Evolutionary conservation across 1,140 invertebrate genomes (phyloP), one percentile per base, ranked within the genome.

Genomic region (Aradophagus sp.): DNA sequence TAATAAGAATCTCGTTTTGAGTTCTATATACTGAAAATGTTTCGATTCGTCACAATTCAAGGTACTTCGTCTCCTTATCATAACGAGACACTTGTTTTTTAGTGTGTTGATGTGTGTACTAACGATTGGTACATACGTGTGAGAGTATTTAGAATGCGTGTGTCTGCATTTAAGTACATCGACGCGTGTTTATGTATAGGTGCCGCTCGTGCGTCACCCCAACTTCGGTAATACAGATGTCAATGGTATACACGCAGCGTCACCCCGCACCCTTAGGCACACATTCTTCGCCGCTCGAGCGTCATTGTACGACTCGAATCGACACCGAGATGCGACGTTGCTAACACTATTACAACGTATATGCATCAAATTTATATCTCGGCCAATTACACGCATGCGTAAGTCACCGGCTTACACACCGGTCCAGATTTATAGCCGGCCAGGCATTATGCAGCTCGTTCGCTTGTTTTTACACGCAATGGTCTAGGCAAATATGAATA

Each of bases 171-270:
- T 8, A 23, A 23, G 8, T 23, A 23, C 4, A 23, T 23, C 8
- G 4, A 23, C 20, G 20, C 20, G 20, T 23, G 20, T 23, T 4
- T 8, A 8, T 23, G 20, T 23, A 8, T 36, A 36, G 13, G 1
- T 16, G 8, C 10, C 4, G 20, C 15, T 15, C 14, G 44, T 13
- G 35, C 34, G 39, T 29, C 52, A 55, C 59, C 58, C 50, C 50
- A 56, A 36, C 34, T 27, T n/a, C 29, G 32, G 19, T 72, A 66
- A 72, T 72, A 66, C 61, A 66, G 68, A 72, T 59, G 61, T 72
- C 68, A 66, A 61, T 55, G 53, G 17, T 56, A 48, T 59, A 41
- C 41, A 52, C 35, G 35, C 31, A 32, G 20, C 19, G 48, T 26
- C 59, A 47, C 41, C 48, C 50, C 23, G 42, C 44, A 56, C 62